Base-by-base conservation (phyloP, 2,888 invertebrate species). In the Pelosia muscerda region DNA sequence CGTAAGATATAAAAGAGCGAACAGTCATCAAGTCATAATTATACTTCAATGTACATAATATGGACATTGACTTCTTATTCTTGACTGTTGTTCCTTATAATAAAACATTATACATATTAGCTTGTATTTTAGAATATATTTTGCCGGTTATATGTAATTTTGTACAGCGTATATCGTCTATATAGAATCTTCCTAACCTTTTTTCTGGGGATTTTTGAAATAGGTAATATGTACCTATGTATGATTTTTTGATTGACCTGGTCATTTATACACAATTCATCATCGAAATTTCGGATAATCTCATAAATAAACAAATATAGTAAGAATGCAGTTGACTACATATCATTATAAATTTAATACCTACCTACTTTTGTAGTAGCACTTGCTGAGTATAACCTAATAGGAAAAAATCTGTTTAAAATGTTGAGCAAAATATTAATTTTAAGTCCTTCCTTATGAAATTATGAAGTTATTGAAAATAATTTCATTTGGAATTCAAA, bases 41-140 rank as follows among this genome's bases (percentile, higher is more conserved):
- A 75, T 72, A 74, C 69, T 71, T 69, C 26, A 55, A 59, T 59
- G n/a, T 63, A 54, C 56, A 38, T 38, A 67, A n/a, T 75, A 66
- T 74, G 73, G 67, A 68, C 70, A 66, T 72, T 77, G 77, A 77
- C 74, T 60, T 60, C 69, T 71, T 57, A 26, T 19, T 49, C 10
- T 53, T 49, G 56, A 54, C 74, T 65, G 62, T 66, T 78, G 0
- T 38, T n/a, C 9, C 49, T n/a, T n/a, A n/a, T 3, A 1, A 42
- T 6, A 42, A 19, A 19, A 42, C 15, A 42, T 15, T 38, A 38
- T 15, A 15, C 4, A 6, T 6, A 5, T 5, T 28, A 6, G 15
- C 15, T 15, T 31, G 31, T 31, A 31, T n/a, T n/a, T n/a, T n/a
- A n/a, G n/a, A n/a, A n/a, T n/a, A n/a, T 15, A 15, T 42, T 5